A percentile compares a stretch with the other conserved stretches of the same genome.
These are phyloP conservation scores for Rutpela maculata DNA, from an alignment of 2,888 invertebrate species.

Conservation along the genomic window DNA sequence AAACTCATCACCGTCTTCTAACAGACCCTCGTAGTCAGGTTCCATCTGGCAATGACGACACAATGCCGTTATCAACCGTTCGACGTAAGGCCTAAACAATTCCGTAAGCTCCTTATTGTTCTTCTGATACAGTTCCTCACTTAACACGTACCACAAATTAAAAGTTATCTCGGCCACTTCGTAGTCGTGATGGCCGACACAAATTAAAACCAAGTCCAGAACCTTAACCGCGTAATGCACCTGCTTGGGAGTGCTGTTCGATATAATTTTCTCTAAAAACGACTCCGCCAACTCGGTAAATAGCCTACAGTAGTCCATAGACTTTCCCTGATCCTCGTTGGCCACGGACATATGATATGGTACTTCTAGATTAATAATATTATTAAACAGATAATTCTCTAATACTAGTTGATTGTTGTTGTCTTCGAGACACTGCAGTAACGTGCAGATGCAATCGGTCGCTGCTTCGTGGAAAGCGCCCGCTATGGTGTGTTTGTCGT, in stretches of 20 bases:
- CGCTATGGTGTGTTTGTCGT: conserved; percentile 61
- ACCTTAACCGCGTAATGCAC: conserved; percentile 87
- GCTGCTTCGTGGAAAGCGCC: conserved; percentile 88
- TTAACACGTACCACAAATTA: conserved; percentile 96
- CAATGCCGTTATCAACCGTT: conserved; percentile 91
- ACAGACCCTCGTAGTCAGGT: conserved; percentile 91
- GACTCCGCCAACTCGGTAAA: conserved; percentile 97
- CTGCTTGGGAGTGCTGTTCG: conserved; percentile 77
- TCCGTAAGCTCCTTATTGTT: conserved; percentile 88
- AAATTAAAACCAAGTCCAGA: conserved; percentile 91
- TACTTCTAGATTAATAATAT: conserved; percentile 86
- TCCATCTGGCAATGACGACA: conserved; percentile 97
- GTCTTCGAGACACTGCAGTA: conserved; percentile 88
- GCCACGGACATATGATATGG: conserved; percentile 94
- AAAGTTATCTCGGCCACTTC: conserved; percentile 93
- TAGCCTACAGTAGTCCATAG: conserved; percentile 93
- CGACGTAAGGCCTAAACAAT: conserved; percentile 92
- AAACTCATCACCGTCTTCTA: conserved; percentile 91
- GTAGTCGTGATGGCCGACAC: conserved; percentile 98
- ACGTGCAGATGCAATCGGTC: conserved; percentile 91
- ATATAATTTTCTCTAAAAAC: conserved; percentile 89
- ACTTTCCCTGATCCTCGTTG: conserved; percentile 95
- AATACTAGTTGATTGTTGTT: conserved; percentile 84
- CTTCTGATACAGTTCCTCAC: conserved; percentile 94
- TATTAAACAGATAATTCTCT: conserved; percentile 88